Conservation (phyloP, 30 jellyfish, hydroid and myxozoan species). For the Kudoa iwatai region DNA sequence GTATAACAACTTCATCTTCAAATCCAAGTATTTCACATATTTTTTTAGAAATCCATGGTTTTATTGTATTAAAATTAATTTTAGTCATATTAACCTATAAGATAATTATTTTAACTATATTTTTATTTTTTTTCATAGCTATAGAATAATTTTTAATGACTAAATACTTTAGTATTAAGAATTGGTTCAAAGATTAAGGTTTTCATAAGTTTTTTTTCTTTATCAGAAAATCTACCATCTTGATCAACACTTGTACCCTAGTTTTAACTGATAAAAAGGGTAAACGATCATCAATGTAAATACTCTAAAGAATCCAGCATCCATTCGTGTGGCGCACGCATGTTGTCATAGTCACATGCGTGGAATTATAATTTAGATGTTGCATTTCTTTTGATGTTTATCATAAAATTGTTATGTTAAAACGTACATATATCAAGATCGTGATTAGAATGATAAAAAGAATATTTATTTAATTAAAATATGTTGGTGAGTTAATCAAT, state of each 20-base stretch:
- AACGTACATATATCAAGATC: no score
- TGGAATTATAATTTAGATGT: no score
- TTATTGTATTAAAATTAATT: slow-evolving; percentile 38
- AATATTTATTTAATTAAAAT: no score
- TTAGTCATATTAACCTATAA: slow-evolving; percentile 47
- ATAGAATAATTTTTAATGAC: not conserved
- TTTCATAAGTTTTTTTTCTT: slow-evolving; percentile 32
- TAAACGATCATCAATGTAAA: no score
- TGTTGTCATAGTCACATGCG: no score
- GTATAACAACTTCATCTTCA: slow-evolving; percentile 67
- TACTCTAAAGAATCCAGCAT: slow-evolving; percentile 18
- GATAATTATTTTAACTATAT: not conserved
- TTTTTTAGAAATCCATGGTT: slow-evolving; percentile 48
- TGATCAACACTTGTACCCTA: slow-evolving; percentile 72
- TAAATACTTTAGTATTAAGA: slow-evolving; percentile 11
- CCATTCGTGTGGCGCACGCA: slow-evolving; percentile 4
- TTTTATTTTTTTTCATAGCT: not conserved
- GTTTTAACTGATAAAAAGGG: not conserved
- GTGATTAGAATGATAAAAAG: no score
- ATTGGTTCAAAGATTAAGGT: slow-evolving; percentile 22
- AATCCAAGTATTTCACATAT: slow-evolving; percentile 28
- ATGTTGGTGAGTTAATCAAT: no score
- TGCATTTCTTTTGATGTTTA: no score
- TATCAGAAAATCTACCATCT: slow-evolving; percentile 48
- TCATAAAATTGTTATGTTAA: no score